Percentiles rank a stretch among this genome's conserved stretches.
phyloP scores from a whole-genome alignment of 2,113 vertebrate species.

The Nyctibius bracteatus region DNA sequence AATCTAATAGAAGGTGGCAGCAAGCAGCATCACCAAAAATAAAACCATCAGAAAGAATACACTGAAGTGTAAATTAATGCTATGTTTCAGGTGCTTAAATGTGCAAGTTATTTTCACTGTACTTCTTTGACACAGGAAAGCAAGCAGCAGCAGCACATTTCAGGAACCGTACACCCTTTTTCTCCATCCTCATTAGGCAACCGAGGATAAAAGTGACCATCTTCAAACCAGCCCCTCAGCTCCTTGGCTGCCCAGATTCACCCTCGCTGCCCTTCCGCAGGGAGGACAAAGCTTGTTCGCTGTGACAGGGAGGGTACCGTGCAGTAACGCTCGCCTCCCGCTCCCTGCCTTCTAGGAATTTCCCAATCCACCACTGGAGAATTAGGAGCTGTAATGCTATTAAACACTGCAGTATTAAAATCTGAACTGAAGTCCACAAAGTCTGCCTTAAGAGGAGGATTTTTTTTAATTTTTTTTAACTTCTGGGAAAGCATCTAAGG shows the following conservation, averaged over 20 bases:
- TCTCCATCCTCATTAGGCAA: background rate
- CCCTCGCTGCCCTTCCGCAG: rapidly evolving
- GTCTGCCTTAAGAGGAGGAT: background rate
- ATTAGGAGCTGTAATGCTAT: conserved; percentile 23
- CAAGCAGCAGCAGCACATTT: background rate
- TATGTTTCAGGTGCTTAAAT: background rate
- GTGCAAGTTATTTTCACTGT: background rate
- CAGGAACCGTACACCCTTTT: background rate
- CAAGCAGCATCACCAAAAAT: background rate
- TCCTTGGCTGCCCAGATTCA: background rate
- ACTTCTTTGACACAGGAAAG: background rate
- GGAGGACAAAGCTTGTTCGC: background rate
- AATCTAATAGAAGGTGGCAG: background rate
- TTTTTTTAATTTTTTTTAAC: background rate
- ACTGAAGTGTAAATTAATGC: background rate
- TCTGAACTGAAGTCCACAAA: background rate
- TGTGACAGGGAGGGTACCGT: rapidly evolving
- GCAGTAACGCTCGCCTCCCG: rapidly evolving
- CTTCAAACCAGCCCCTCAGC: background rate
- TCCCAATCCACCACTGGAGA: background rate
- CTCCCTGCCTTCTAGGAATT: conserved; percentile 61
- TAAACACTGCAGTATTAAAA: background rate
- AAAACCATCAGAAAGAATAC: background rate
- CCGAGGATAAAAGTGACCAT: background rate
- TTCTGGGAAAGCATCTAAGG: background rate